Percentiles rank a stretch among this genome's conserved stretches.
Evolutionary conservation across 2,797 vertebrate genomes (phyloP).

Genomic region (Cacajao melanocephalus): DNA sequence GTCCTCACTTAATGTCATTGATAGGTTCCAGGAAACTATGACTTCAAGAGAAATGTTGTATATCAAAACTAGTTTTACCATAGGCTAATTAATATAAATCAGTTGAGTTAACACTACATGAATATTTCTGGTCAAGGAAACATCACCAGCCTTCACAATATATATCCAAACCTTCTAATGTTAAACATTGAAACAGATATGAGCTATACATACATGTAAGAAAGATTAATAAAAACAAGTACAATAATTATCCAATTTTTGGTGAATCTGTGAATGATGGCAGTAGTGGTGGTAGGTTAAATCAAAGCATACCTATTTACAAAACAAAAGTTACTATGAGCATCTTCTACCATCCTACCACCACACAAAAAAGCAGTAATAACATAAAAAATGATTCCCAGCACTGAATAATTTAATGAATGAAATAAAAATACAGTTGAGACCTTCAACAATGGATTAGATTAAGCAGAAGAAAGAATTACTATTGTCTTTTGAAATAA

Average conservation of each 20-base stretch:
- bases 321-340: background rate
- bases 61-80: background rate
- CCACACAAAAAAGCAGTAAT: background rate
- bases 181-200: too few species aligned
- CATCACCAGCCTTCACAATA: background rate
- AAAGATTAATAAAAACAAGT: background rate
- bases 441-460: background rate
- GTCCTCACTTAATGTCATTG: background rate
- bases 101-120: background rate
- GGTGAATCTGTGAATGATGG: background rate
- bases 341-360: background rate
- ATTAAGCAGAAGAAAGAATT: background rate
- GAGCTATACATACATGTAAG: background rate
- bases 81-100: background rate
- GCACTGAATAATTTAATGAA: background rate
- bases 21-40: background rate
- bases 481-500: background rate
- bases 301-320: background rate
- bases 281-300: background rate
- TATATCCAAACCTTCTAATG: background rate
- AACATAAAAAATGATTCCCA: background rate
- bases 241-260: background rate
- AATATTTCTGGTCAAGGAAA: background rate
- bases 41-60: background rate
- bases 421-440: background rate